These are phyloP conservation scores for Caenorhabditis sinica DNA, from an alignment of 2,888 invertebrate species.

Conservation along the genomic window DNA sequence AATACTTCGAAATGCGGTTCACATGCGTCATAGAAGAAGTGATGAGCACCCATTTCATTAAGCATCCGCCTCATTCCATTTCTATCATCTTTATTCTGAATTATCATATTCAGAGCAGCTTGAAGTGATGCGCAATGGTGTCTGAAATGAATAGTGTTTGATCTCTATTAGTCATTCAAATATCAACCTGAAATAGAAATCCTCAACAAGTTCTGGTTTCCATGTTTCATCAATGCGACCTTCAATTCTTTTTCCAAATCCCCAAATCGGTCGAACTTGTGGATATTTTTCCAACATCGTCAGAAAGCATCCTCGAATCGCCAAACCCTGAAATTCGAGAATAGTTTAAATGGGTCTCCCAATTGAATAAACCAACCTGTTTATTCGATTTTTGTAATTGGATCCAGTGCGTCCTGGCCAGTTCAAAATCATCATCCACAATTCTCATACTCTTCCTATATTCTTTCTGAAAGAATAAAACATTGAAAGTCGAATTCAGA, in stretches of 20 bases:
- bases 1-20: conserved; percentile 82
- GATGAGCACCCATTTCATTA: conserved; percentile 82
- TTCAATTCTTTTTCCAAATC: conserved; percentile 77
- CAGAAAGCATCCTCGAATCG: conserved; percentile 72
- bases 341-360: not conserved
- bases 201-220: conserved; percentile 74
- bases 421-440: conserved; percentile 64
- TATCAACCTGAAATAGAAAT: conserved; percentile 78
- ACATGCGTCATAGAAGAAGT: conserved; percentile 82
- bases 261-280: conserved; percentile 82
- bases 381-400: conserved; percentile 80
- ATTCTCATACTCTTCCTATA: conserved; percentile 37
- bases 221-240: conserved; percentile 70
- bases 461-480: conserved; percentile 40
- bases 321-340: conserved; percentile 49
- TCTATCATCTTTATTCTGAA: conserved; percentile 81
- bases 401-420: conserved; percentile 81
- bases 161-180: conserved; percentile 9
- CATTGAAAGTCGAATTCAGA: not conserved
- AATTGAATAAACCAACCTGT: conserved; percentile 68
- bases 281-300: conserved; percentile 78
- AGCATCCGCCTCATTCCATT: conserved; percentile 72
- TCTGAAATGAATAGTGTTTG: conserved; percentile 49
- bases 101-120: conserved; percentile 81
- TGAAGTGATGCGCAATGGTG: conserved; percentile 81